Base-by-base conservation (phyloP, 2,113 vertebrate species). In the Malaclemys terrapin region DNA sequence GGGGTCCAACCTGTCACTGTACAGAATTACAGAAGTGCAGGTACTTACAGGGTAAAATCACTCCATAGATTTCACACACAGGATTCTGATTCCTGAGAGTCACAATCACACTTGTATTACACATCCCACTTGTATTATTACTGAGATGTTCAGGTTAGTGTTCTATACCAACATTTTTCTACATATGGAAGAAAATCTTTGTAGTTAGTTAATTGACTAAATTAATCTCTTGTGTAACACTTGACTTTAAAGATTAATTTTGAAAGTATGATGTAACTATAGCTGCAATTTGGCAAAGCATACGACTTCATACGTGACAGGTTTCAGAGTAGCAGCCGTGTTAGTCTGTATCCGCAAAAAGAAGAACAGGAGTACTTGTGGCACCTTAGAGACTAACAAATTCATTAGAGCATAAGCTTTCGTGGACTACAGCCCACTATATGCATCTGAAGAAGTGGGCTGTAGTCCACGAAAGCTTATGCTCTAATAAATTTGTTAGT, bases 161-260 rank as follows among this genome's bases (percentile, higher is more conserved):
- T 1, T 82, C 3, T 35, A 86, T 89, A 76, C 83, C 13, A 29
- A 11, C 25, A 13, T 38, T 6, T 88, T 84, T 81, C 3, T 6
- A 12, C 1, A 0, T 10, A 5, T 62, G 59, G 13, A 31, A 62
- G 59, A 62, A 62, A 62, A 62, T 16, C 6, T 1, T 0, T 11
- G 80, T 65, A 62, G 13, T 13, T 59, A 31, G 31, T n/a, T 69
- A 35, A 69, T 69, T n/a, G 62, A 69, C 62, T 69, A n/a, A 20
- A 35, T 62, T 31, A 65, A 65, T 65, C 62, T n/a, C 31, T 65
- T 65, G 14, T 35, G 62, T 65, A 65, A 65, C 62, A n/a, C 62
- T 62, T 62, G 57, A 62, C 29, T 65, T 65, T 35, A 65, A 65
- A 65, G 62, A 65, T 65, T 65, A 65, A 65, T 65, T 65, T 65